phyloP scores from a whole-genome alignment of 2,113 vertebrate species.

The Pangasianodon gigas region DNA sequence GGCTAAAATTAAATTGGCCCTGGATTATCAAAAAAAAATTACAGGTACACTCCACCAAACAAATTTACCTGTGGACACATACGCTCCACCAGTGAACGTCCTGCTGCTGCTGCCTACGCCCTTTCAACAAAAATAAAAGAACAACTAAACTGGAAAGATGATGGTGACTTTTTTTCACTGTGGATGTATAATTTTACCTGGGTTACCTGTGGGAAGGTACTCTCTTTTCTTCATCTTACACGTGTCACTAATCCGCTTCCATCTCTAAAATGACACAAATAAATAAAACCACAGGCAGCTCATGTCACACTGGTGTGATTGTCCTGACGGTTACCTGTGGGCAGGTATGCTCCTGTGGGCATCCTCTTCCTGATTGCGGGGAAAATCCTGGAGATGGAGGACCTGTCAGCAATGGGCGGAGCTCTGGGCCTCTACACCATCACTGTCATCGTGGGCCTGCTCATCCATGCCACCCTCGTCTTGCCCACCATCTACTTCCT shows the following conservation, averaged over 20 bases:
- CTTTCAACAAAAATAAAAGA: neutral
- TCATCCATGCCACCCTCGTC: constrained; percentile 85
- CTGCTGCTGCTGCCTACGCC: neutral
- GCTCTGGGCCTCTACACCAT: constrained; percentile 96
- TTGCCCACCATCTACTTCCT: constrained; percentile 91
- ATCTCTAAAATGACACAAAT: neutral
- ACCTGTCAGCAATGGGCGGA: constrained; percentile 86
- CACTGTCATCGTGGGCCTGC: constrained; percentile 87
- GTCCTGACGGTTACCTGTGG: neutral
- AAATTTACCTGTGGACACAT: too few species aligned
- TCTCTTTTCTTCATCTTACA: neutral
- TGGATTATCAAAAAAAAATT: neutral
- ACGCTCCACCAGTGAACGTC: neutral
- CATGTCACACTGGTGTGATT: neutral
- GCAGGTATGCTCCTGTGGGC: constrained; percentile 93
- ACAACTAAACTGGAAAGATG: neutral
- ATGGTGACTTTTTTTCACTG: neutral
- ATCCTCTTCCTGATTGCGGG: constrained; percentile 97
- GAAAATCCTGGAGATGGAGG: constrained; percentile 98
- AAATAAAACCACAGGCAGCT: neutral
- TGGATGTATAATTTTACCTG: neutral
- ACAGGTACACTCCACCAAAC: neutral
- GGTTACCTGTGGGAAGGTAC: neutral
- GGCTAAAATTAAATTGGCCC: neutral
- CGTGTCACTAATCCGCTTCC: neutral